Conservation (phyloP, 2,113 vertebrate species). For the Desmodus rotundus region DNA sequence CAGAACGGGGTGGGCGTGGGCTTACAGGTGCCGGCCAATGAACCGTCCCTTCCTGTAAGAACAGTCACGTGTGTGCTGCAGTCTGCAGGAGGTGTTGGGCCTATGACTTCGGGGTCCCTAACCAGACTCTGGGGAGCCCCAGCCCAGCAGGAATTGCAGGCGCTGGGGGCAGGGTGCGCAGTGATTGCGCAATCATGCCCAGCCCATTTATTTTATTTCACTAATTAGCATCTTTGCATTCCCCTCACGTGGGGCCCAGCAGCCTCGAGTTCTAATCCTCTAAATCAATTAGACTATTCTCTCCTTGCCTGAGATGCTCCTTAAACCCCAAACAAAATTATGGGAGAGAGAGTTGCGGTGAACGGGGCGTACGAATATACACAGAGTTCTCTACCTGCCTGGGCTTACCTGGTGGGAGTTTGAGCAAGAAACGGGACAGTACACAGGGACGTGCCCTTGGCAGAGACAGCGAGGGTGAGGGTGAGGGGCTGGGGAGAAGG, state of each 20-base stretch:
- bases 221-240: constrained; percentile 57
- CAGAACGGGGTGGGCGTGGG: rapidly evolving
- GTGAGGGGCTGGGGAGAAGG: neutral
- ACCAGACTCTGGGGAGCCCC: neutral
- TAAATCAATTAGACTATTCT: constrained; percentile 71
- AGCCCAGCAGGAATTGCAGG: neutral
- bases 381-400: neutral
- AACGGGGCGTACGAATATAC: neutral
- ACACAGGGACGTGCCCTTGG: neutral
- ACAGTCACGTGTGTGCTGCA: rapidly evolving
- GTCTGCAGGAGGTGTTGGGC: neutral
- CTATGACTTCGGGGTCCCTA: neutral
- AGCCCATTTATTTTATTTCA: constrained; percentile 49
- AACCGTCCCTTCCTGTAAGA: neutral
- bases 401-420: neutral
- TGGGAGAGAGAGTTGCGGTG: neutral
- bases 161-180: neutral
- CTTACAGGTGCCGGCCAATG: neutral
- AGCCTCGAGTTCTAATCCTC: constrained; percentile 70
- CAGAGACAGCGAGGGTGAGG: neutral
- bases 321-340: constrained; percentile 46
- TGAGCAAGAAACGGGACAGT: neutral
- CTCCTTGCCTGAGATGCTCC: constrained; percentile 43
- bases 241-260: constrained; percentile 57
- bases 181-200: neutral